phyloP scores from a whole-genome alignment of 2,888 invertebrate species.

The Schrankia costaestrigalis region DNA sequence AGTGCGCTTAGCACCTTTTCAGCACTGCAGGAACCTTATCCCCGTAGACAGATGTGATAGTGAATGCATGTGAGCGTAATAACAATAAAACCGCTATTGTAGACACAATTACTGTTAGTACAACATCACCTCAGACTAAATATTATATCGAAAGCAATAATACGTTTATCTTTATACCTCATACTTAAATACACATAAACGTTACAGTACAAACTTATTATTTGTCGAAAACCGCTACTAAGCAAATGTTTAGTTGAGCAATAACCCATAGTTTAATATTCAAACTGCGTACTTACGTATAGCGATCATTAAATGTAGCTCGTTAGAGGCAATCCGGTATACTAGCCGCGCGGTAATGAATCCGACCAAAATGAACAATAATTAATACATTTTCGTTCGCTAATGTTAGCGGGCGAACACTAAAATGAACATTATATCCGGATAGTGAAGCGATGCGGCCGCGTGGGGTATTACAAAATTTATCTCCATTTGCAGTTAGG shows the following conservation, averaged over 20 bases:
- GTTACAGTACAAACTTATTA: no score
- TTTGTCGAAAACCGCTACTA: slow-evolving; percentile 9
- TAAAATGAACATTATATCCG: slow-evolving; percentile 54
- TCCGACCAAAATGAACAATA: slow-evolving; percentile 51
- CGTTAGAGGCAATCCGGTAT: slow-evolving; percentile 37
- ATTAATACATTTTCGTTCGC: slow-evolving; percentile 57
- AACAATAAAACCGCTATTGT: no score
- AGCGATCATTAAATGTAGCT: slow-evolving; percentile 34
- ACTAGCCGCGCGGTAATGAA: slow-evolving; percentile 46
- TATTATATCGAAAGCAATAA: neutral
- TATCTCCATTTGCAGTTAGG: slow-evolving; percentile 61
- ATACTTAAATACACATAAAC: no score
- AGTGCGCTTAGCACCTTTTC: no score
- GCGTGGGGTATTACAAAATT: slow-evolving; percentile 46
- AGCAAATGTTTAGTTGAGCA: slow-evolving; percentile 8
- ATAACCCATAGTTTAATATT: slow-evolving; percentile 12
- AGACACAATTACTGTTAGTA: no score
- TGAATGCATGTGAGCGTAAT: no score
- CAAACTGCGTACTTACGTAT: slow-evolving; percentile 17
- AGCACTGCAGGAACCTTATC: no score
- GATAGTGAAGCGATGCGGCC: slow-evolving; percentile 38
- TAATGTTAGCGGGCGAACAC: slow-evolving; percentile 46
- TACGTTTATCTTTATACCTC: no score
- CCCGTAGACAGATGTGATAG: no score
- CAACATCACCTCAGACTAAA: no score